Base-by-base conservation (phyloP, 2,113 vertebrate species). In the Colossoma macropomum region DNA sequence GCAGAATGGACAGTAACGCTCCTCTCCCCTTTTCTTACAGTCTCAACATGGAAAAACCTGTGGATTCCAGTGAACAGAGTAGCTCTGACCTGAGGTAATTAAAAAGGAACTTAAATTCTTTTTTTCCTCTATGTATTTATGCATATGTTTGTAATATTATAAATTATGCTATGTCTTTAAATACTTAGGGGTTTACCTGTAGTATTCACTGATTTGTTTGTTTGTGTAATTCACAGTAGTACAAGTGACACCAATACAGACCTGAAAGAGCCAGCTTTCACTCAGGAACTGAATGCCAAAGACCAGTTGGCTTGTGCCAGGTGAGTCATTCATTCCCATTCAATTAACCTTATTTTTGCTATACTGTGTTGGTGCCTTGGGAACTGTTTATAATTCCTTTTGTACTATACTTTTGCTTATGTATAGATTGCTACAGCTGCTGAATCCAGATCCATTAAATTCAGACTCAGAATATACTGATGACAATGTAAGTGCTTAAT, bases 371-470 rank as follows among this genome's bases (percentile, higher is more conserved):
- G 15, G n/a, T 50, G 54, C 6, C 6, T 23, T 1, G 54, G 48
- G 17, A 78, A 8, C 10, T 1, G 41, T 45, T 45, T 9, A 45
- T 45, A 11, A 9, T 45, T 45, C 10, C 10, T 45, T 45, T 45
- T 45, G 4, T 45, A 9, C 10, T 8, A 45, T n/a, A n/a, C n/a
- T n/a, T 82, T 78, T 70, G 45, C 16, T 38, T 45, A 3, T 79
- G 17, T 68, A 12, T 82, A 94, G 94, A 38, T 83, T 95, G 63
- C 1, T 93, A 77, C 91, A 93, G 88, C 89, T 91, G 86, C 83
- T 95, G 81, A 94, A 94, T 84, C 92, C 94, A 9, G 88, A 89
- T 50, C 87, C 89, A 60, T 63, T 90, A 60, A 91, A 88, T 62
- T 32, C 69, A 0, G 78, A 89, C 15, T 54, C 72, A 2, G 87